phyloP scores from a whole-genome alignment of 2,888 invertebrate species.

The Oxyteleia sp. region DNA sequence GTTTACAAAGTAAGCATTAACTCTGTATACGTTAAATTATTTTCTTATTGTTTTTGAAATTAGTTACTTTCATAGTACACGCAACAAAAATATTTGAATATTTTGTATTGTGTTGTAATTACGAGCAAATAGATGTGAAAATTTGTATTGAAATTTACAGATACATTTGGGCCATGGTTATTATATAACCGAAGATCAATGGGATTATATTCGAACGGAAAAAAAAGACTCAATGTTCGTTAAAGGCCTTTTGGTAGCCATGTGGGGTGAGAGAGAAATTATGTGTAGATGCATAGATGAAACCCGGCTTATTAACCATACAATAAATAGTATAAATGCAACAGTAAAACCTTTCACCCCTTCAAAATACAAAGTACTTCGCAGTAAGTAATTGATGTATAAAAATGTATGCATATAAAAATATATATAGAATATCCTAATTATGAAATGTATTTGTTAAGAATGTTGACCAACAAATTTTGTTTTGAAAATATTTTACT shows the following conservation, averaged over 20 bases:
- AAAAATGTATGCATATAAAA: too few relatives aligned
- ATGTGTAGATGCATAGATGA: conserved; percentile 14
- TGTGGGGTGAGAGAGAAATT: conserved; percentile 5
- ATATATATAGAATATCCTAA: too few relatives aligned
- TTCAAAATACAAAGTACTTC: conserved; percentile 6
- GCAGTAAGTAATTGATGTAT: conserved; percentile 16
- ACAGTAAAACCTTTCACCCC: conserved; percentile 16
- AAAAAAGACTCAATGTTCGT: conserved; percentile 35
- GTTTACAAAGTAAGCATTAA: too few relatives aligned
- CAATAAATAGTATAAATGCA: neutral
- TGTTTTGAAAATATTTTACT: too few relatives aligned
- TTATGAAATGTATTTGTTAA: too few relatives aligned
- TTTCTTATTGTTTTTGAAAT: too few relatives aligned
- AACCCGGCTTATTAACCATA: conserved; percentile 1
- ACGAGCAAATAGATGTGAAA: too few relatives aligned
- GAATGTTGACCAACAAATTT: too few relatives aligned
- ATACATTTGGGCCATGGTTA: conserved; percentile 6
- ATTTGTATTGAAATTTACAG: neutral
- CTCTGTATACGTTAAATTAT: too few relatives aligned
- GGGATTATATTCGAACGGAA: conserved; percentile 16
- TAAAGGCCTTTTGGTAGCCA: conserved; percentile 11
- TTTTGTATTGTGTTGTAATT: too few relatives aligned
- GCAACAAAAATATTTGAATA: too few relatives aligned
- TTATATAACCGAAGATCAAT: conserved; percentile 6
- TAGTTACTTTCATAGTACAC: too few relatives aligned